Base-by-base conservation (phyloP, 2,113 vertebrate genomes). In the Bufo gargarizans region DNA sequence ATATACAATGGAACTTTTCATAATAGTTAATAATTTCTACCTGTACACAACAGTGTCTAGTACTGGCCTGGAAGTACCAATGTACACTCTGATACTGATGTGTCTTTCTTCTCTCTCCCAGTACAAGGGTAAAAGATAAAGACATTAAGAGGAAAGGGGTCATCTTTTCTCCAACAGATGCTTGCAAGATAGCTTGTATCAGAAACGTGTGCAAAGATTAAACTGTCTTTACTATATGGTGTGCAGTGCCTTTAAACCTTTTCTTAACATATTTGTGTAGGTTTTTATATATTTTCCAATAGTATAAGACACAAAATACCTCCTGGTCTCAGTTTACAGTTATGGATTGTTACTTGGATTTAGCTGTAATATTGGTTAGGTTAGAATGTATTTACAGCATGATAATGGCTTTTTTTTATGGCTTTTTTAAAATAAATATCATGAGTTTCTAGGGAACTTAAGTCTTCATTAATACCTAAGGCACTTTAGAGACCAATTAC, bases 261-360 rank as follows among this genome's bases (percentile, higher is more conserved):
- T 45, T 4, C 33, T 16, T 72, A 71, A 13, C 14, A 71, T 11
- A 33, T 12, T 65, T 65, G 3, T 71, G 67, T 43, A 71, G n/a
- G 22, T 71, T 43, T 20, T 16, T 11, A 47, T 45, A 65, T 59
- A 22, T 45, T 77, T 49, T 86, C 4, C 56, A 85, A n/a, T 53
- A 47, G 10, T 22, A 77, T 11, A 49, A 22, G n/a, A 85, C 20
- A 63, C 45, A 6, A 50, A 77, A 77, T 45, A 63, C 6, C 71
- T 76, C 67, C 22, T 72, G 58, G 55, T 63, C 74, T 85, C n/a
- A 76, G 56, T 63, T 86, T 86, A 63, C 72, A 6, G 49, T 50
- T 47, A 49, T 4, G 55, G 83, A 76, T 47, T 45, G 56, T 3
- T 47, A 14, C 83, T 85, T 86, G 76, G 84, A 45, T 58, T 19